Conservation (phyloP, 2,797 vertebrate species). For the Epinephelus coioides region DNA sequence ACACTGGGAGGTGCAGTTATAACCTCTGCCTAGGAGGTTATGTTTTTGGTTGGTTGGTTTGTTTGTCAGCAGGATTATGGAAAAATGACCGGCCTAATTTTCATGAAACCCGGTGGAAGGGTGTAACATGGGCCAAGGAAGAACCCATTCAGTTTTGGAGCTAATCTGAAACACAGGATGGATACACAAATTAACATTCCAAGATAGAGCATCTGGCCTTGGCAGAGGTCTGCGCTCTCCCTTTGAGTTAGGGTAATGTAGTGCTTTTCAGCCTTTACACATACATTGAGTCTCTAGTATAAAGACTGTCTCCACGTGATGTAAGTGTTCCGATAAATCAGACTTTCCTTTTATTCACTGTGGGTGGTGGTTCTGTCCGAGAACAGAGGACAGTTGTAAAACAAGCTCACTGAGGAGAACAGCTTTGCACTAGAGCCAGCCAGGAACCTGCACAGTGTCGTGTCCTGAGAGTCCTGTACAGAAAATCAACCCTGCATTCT, state of each 20-base stretch:
- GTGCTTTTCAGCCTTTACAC: constrained; percentile 14
- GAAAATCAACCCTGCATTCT: constrained; percentile 3
- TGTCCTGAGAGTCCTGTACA: background rate
- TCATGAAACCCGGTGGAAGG: no score
- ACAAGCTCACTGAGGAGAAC: constrained; percentile 17
- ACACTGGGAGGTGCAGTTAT: background rate
- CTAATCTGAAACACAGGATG: no score
- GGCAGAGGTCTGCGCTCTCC: no score
- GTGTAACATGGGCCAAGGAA: no score
- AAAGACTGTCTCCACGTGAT: constrained; percentile 30
- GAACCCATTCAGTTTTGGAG: no score
- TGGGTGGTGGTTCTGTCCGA: constrained; percentile 17
- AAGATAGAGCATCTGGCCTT: no score
- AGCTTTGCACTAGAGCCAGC: constrained; percentile 10
- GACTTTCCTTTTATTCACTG: constrained; percentile 16
- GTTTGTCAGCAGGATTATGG: no score
- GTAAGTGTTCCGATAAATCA: constrained; percentile 19
- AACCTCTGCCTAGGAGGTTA: no score
- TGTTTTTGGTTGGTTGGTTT: no score
- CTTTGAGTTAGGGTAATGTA: background rate
- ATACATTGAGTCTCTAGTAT: constrained; percentile 12
- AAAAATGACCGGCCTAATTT: no score
- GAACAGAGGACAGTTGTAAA: constrained; percentile 42
- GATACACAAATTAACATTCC: no score
- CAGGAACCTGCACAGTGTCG: constrained; percentile 3